These are phyloP conservation scores for Antennarius maculatus DNA, from an alignment of 2,797 vertebrate species.

Conservation along the genomic window DNA sequence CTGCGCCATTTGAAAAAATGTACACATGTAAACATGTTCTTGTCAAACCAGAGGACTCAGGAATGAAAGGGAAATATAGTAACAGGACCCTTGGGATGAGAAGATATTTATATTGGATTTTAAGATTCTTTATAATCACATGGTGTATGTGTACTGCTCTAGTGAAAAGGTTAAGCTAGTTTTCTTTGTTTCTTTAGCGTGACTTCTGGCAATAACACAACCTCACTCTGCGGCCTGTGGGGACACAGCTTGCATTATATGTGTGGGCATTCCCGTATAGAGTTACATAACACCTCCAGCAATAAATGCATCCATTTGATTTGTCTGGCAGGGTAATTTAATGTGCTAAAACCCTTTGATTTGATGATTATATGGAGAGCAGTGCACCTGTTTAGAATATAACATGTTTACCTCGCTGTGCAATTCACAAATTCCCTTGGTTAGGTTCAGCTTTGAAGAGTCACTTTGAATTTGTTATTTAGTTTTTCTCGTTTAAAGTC, in stretches of 20 bases:
- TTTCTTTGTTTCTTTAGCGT: slow-evolving; percentile 2
- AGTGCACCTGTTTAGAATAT: neutral
- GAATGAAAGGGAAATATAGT: neutral
- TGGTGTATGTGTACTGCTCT: slow-evolving; percentile 33
- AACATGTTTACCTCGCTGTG: neutral
- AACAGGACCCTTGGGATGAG: too few species aligned
- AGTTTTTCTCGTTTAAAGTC: slow-evolving; percentile 17
- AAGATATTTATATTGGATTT: too few species aligned
- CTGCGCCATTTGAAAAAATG: neutral
- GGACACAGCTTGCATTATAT: slow-evolving; percentile 60
- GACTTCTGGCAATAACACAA: slow-evolving; percentile 41
- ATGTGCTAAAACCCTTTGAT: neutral
- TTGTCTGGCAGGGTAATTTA: neutral
- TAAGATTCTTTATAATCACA: too few species aligned
- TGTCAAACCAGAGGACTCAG: slow-evolving; percentile 32
- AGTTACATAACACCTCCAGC: slow-evolving; percentile 14
- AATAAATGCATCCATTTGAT: neutral
- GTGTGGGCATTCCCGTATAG: neutral
- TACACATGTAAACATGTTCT: slow-evolving; percentile 24
- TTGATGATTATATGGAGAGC: neutral
- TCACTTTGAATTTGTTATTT: slow-evolving; percentile 31
- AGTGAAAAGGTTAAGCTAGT: slow-evolving; percentile 11
- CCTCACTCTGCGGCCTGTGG: slow-evolving; percentile 53
- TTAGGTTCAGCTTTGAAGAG: neutral
- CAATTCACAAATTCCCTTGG: neutral